Evolutionary conservation across 2,888 invertebrate genomes (phyloP), one percentile per base, ranked within the genome.

Genomic region (Amaurobius ferox): DNA sequence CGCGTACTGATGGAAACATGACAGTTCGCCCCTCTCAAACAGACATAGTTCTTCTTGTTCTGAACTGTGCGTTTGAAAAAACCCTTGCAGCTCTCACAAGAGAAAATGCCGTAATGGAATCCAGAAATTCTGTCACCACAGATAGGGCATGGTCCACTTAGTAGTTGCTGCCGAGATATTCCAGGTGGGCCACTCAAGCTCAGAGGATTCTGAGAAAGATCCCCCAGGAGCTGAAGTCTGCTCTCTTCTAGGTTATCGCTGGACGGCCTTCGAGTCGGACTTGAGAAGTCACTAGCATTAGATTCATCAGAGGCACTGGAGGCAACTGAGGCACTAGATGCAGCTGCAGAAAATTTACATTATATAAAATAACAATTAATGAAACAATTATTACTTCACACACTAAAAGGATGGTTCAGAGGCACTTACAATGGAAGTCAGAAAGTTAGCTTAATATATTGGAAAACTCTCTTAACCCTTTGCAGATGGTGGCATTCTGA

Each of bases 61-160:
- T 98, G 98, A n/a, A 98, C 98, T 26, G 98, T 98, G 87, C 98
- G 93, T 92, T 98, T 98, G 93, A 98, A 98, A 93, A 98, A 98
- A 1, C 98, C 98, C 92, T 98, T 98, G 92, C 98, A 98, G 26
- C 97, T 97, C 91, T 98, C 98, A 92, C 98, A 98, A 13, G 97
- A 98, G 93, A 98, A 98, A 90, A 98, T 98, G 13, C 98, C 98
- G 92, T 98, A 98, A 92, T 98, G 98, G 92, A 98, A 98, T 32
- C 98, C 97, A 89, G 97, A 97, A 91, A 97, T 97, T 91, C 97
- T 96, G 92, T 98, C 98, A 1, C 97, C 97, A 91, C 98, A 98
- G 79, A 98, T 97, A 16, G 98, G 97, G 90, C 98, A 98, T 0
- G 97, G 97, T 89, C 97, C 97, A 91, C 6, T 91, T 90, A 90